Percentiles rank a stretch among this genome's conserved stretches.
Evolutionary conservation across 2,888 invertebrate species (phyloP).

Genomic region (Clusia tigrina): DNA sequence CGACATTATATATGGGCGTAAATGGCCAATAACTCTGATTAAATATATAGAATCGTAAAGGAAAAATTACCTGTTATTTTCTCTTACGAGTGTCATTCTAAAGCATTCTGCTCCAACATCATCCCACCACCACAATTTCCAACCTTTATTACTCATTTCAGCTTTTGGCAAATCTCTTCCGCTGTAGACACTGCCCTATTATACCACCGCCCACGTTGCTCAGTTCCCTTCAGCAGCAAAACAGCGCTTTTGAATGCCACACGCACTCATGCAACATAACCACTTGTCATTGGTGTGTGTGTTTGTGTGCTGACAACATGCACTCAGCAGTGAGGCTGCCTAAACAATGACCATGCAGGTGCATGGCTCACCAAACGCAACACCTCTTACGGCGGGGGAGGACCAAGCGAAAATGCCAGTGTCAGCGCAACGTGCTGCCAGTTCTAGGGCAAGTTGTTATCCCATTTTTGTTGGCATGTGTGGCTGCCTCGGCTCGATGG

Average conservation of each 20-base stretch:
- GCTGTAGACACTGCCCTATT: no score
- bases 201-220: no score
- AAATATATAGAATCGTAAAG: no score
- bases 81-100: no score
- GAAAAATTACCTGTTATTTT: no score
- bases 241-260: slow-evolving; percentile 41
- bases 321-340: slow-evolving; percentile 3
- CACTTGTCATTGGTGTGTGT: slow-evolving; percentile 30
- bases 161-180: no score
- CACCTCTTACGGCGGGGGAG: not conserved
- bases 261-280: not conserved
- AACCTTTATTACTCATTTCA: no score
- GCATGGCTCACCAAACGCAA: not conserved
- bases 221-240: no score
- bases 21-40: no score
- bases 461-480: not conserved
- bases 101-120: no score
- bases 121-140: no score
- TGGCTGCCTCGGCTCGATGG: not conserved
- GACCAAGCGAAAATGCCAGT: slow-evolving; percentile 17
- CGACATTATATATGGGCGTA: no score
- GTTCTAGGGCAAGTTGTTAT: slow-evolving; percentile 12
- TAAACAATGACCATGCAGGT: slow-evolving; percentile 1
- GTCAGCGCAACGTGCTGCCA: slow-evolving; percentile 3
- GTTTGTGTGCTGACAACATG: not conserved